Conservation (phyloP, 2,888 invertebrate species). For the Apotomis capreana region DNA sequence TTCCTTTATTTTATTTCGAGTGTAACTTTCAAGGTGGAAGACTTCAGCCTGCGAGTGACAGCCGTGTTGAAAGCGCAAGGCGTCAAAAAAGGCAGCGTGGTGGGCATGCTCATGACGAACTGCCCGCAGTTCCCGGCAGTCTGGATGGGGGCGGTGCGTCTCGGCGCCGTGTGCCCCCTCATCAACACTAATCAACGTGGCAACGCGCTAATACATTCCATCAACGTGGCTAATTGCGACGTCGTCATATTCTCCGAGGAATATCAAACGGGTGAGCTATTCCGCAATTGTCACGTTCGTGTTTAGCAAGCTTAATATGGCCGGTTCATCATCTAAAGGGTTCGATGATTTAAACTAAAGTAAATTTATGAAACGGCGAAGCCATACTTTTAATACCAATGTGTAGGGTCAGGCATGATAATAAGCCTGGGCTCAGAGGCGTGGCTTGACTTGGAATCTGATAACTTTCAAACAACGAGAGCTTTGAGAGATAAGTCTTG, state of each 20-base stretch:
- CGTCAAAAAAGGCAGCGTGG: constrained; percentile 92
- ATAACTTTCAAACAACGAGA: no score
- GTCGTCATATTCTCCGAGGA: constrained; percentile 92
- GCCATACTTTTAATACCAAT: no score
- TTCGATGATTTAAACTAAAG: not conserved
- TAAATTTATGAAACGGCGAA: no score
- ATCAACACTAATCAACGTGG: constrained; percentile 96
- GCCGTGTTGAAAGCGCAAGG: constrained; percentile 91
- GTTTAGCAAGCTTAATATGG: not conserved
- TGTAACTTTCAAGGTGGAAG: constrained; percentile 86
- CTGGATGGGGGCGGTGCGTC: constrained; percentile 96
- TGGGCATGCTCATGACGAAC: constrained; percentile 95
- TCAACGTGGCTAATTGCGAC: constrained; percentile 92
- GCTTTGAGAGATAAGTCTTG: no score
- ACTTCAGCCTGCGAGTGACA: constrained; percentile 92
- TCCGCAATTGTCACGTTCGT: constrained; percentile 11
- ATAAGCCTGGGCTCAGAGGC: no score
- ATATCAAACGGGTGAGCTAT: constrained; percentile 83
- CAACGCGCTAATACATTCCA: constrained; percentile 93
- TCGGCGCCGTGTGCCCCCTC: constrained; percentile 92
- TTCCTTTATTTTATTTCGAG: not conserved
- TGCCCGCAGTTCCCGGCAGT: constrained; percentile 94
- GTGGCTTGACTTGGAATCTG: no score
- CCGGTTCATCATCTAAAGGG: not conserved
- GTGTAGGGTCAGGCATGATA: no score